Base-by-base conservation (phyloP, 1,140 invertebrate species). In the Eufriesea mexicana region DNA sequence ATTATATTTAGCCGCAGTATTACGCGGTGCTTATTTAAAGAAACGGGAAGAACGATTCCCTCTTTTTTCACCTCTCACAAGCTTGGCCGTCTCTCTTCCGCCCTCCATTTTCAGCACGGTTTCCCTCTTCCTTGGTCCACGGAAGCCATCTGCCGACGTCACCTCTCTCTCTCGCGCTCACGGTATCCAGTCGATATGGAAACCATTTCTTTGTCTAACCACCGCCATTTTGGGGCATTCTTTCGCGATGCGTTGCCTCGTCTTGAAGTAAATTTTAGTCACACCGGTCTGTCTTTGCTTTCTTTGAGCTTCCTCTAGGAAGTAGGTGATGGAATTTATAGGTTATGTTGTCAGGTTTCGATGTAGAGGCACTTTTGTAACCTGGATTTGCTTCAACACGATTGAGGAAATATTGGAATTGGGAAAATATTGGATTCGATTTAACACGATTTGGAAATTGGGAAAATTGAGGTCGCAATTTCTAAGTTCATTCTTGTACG, bases 1-100 rank as follows among this genome's bases (percentile, higher is more conserved):
- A 86, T 87, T 94, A 94, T 93, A 93, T 93, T 94, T 94, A 94
- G 91, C 75, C 84, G 80, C 84, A 86, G 87, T 91, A 92, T 93
- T 94, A 93, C 92, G 92, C 91, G 91, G 90, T 84, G 83, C 86
- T 93, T 94, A 94, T 93, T 94, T 94, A 93, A 92, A 93, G 92
- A 93, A 92, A 90, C 80, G 88, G 89, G 89, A 93, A 92, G 89
- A 92, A 86, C 84, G 78, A 71, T 70, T 71, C 51, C 66, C 70
- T 55, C 72, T 66, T 67, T 73, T 71, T 62, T 28, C 42, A 49
- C 42, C 42, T 35, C 57, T 51, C n/a, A 35, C 20, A 79, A 12
- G 42, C 57, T 45, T 0, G 6, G 14, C n/a, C 20, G 9, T 72
- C 66, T 64, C 35, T 72, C 18, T 67, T 68, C 35, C 35, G 51